Evolutionary conservation across 2,888 invertebrate species (phyloP).

Genomic region (Yponomeuta evonymella): DNA sequence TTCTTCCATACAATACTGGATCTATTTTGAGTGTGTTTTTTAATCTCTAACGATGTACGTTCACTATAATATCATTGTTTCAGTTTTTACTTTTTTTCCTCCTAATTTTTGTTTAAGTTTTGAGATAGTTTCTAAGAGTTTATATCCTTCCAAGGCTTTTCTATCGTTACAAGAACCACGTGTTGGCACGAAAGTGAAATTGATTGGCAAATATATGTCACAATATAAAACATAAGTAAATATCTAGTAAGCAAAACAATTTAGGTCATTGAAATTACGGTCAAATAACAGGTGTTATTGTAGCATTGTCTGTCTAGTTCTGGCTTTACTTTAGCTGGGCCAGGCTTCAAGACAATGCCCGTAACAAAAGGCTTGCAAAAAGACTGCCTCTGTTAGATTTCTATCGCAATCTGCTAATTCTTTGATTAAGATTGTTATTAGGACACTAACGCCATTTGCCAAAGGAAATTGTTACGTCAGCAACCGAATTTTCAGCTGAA

Average conservation of each 20-base stretch:
- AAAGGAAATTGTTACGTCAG: not conserved
- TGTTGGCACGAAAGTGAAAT: too few relatives aligned
- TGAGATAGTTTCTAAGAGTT: too few relatives aligned
- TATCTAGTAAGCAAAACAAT: not conserved
- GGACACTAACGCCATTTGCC: not conserved
- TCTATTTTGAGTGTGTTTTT: too few relatives aligned
- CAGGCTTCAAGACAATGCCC: conserved; percentile 19
- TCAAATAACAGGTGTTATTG: not conserved
- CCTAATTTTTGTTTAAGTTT: too few relatives aligned
- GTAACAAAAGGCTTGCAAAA: conserved; percentile 39
- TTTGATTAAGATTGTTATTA: not conserved
- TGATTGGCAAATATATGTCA: too few relatives aligned
- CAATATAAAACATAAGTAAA: too few relatives aligned
- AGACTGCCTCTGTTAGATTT: conserved; percentile 28
- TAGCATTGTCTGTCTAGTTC: not conserved
- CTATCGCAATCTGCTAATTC: conserved; percentile 30
- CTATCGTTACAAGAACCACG: too few relatives aligned
- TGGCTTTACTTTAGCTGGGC: not conserved
- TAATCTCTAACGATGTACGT: too few relatives aligned
- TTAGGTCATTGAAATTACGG: not conserved
- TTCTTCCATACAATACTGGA: too few relatives aligned
- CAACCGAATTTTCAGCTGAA: not conserved
- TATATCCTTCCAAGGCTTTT: too few relatives aligned
- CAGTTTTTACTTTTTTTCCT: too few relatives aligned
- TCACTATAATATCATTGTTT: too few relatives aligned